These are phyloP conservation scores for Tigriopus japonicus DNA, from an alignment of 1,140 invertebrate genomes.

Conservation along the genomic window DNA sequence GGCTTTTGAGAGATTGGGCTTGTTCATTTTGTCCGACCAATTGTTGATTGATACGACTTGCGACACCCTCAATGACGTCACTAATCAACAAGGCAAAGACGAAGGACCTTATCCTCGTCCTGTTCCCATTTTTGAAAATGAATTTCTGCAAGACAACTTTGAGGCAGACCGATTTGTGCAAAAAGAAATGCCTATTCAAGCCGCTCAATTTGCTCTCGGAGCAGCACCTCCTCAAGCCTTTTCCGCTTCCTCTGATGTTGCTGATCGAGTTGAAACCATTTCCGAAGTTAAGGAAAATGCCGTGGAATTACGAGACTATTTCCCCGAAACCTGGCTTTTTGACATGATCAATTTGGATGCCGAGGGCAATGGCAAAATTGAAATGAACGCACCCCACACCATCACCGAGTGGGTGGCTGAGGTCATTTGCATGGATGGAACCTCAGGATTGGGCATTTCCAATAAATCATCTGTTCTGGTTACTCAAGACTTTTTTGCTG, in stretches of 20 bases:
- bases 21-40: constrained; percentile 10
- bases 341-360: constrained; percentile 33
- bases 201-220: background rate
- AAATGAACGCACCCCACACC: constrained; percentile 40
- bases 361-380: constrained; percentile 31
- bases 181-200: background rate
- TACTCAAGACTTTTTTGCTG: constrained; percentile 51
- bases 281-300: constrained; percentile 15
- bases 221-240: background rate
- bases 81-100: constrained; percentile 14
- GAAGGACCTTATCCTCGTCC: background rate
- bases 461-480: constrained; percentile 34
- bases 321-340: constrained; percentile 50
- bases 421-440: constrained; percentile 42
- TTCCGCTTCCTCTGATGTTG: background rate
- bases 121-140: background rate
- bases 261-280: background rate
- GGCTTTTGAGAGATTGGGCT: constrained; percentile 9
- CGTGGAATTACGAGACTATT: constrained; percentile 32
- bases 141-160: background rate
- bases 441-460: constrained; percentile 41
- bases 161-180: background rate
- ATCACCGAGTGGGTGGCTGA: constrained; percentile 52
- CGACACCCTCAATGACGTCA: constrained; percentile 9
- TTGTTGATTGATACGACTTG: background rate